Base-by-base conservation (phyloP, 2,888 invertebrate genomes). In the Augiades crinisus region DNA sequence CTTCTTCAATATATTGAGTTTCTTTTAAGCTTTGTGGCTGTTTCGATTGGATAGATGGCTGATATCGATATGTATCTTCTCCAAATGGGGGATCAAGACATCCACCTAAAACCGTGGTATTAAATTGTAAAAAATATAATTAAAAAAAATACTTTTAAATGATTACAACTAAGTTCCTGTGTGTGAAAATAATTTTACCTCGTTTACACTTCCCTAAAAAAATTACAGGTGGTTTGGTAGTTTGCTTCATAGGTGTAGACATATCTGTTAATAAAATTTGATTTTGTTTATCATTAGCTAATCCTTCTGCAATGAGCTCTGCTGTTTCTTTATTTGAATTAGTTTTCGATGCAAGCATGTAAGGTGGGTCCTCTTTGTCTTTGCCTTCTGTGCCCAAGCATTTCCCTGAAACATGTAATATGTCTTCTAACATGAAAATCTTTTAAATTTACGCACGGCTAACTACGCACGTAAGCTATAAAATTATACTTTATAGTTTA, bases 121-220 rank as follows among this genome's bases (percentile, higher is more conserved):
- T 12, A 47, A n/a, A 55, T 12, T 3, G 5, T 22, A 22, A 22
- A 22, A 6, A 6, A 6, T 6, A 7, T 22, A n/a, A 22, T 22
- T 22, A 5, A 3, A 22, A 1, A 6, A 22, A 5, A 7, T 6
- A 19, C 5, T 22, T 6, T 6, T 6, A 6, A 6, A 22, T 6
- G 5, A 22, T 6, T 6, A 22, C 7, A 22, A 22, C 5, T 19
- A 19, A 2, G 3, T 19, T 19, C 19, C 3, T 5, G 3, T 19
- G 3, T 4, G 5, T 19, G 19, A 5, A 19, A 19, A 19, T 19
- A 19, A 19, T 5, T 38, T 45, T 70, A 79, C 88, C 88, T 72
- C 80, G 81, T 68, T 85, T 88, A 58, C 82, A 86, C 64, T 71
- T 81, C 53, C 86, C 84, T 53, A 87, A 74, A 53, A 83, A 69